These are phyloP conservation scores for Zaprionus tsacasi DNA, from an alignment of 1,140 invertebrate genomes.

Conservation along the genomic window DNA sequence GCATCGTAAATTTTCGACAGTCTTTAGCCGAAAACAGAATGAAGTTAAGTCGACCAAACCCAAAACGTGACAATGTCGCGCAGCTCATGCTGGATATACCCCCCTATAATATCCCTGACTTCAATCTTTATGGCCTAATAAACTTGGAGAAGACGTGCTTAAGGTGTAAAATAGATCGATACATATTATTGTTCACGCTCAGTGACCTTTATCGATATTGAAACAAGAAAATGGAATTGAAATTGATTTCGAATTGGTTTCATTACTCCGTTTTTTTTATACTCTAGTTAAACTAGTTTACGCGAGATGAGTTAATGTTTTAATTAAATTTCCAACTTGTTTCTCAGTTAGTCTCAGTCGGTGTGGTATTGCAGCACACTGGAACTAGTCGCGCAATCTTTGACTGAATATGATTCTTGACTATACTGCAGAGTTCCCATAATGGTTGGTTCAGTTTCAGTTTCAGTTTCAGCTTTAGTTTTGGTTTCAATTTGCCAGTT, in stretches of 20 bases:
- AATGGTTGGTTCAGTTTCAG: not conserved
- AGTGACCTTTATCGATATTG: conserved; percentile 25
- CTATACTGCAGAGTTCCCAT: not conserved
- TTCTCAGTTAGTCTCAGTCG: not conserved
- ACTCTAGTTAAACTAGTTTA: conserved; percentile 38
- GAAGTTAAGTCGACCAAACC: not conserved
- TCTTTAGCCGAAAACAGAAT: conserved; percentile 31
- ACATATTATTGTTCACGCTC: not conserved
- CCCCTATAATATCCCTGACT: conserved; percentile 25
- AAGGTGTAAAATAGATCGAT: conserved; percentile 30
- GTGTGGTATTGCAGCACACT: conserved; percentile 10
- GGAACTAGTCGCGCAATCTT: conserved; percentile 11
- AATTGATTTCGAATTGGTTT: conserved; percentile 19
- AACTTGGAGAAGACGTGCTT: conserved; percentile 19
- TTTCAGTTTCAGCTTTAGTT: not conserved
- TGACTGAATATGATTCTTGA: not conserved
- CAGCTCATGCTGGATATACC: not conserved
- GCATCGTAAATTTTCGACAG: conserved; percentile 60
- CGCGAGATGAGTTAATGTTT: conserved; percentile 48
- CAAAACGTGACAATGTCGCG: conserved; percentile 69
- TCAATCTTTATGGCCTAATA: conserved; percentile 30
- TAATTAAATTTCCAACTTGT: conserved; percentile 22
- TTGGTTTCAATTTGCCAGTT: not conserved
- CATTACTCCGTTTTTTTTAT: conserved; percentile 13
- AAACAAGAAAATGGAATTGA: not conserved